A percentile compares a stretch with the other conserved stretches of the same genome.
Evolutionary conservation across 2,113 vertebrate species (phyloP).

Genomic region (Heliornis fulica): DNA sequence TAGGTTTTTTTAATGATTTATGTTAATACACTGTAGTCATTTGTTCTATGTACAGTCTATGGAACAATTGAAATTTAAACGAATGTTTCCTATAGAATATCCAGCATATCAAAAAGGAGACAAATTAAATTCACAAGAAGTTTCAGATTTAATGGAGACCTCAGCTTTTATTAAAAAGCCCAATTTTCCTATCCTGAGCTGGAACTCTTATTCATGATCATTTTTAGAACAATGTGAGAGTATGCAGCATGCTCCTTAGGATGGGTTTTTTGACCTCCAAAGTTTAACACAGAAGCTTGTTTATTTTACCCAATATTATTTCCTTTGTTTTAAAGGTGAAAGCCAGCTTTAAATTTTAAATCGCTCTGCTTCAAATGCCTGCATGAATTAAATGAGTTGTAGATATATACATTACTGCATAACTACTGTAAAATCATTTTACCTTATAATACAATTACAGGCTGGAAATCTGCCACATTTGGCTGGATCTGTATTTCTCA

Average conservation of each 20-base stretch:
- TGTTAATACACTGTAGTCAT: neutral
- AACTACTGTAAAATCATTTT: conserved; percentile 45
- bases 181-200: neutral
- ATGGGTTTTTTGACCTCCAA: neutral
- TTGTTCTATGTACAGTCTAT: neutral
- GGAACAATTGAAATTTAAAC: conserved; percentile 1
- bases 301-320: neutral
- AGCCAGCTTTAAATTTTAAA: conserved; percentile 3
- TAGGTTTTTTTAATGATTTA: conserved; percentile 9
- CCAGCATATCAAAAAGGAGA: neutral
- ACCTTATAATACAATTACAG: neutral
- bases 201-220: neutral
- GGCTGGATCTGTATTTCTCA: neutral
- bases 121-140: conserved; percentile 31
- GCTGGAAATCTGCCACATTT: conserved; percentile 22
- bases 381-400: neutral
- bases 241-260: neutral
- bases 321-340: neutral
- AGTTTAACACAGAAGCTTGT: neutral
- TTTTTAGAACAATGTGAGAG: neutral
- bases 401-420: neutral
- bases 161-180: neutral
- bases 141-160: neutral
- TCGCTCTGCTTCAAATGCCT: neutral
- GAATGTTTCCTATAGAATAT: neutral